phyloP scores from a whole-genome alignment of 2,797 vertebrate genomes.

The Rhabdophis nuchalis region DNA sequence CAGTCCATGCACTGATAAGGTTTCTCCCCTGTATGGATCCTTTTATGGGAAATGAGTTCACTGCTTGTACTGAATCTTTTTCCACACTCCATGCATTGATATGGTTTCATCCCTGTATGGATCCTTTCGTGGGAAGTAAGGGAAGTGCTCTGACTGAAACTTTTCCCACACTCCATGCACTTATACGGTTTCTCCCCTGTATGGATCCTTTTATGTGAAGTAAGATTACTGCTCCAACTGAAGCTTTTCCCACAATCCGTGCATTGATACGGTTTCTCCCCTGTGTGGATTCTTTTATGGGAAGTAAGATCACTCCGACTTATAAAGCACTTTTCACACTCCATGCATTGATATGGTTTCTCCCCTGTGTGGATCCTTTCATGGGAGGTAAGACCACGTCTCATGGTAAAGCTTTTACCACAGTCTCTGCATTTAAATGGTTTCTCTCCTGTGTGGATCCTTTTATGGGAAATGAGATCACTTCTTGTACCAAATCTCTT shows the following conservation, averaged over 20 bases:
- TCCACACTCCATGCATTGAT: background rate
- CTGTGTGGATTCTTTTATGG: background rate
- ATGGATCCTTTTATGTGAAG: background rate
- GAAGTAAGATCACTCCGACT: background rate
- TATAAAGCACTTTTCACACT: background rate
- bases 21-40: background rate
- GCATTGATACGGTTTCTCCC: background rate
- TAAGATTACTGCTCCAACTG: background rate
- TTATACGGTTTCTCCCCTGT: background rate
- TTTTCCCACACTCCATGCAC: background rate
- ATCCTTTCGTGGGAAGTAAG: background rate
- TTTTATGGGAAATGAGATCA: background rate
- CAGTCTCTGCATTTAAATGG: background rate
- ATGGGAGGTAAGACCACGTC: background rate
- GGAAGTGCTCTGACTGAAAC: background rate
- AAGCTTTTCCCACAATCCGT: background rate
- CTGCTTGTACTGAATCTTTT: background rate
- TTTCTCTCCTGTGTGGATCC: background rate
- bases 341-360: background rate
- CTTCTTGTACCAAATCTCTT: background rate
- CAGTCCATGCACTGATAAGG: background rate
- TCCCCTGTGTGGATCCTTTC: background rate
- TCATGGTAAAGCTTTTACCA: background rate
- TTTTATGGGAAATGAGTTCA: background rate
- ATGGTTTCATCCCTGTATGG: background rate